Evolutionary conservation across 2,797 vertebrate species (phyloP).

Genomic region (Falco columbarius): DNA sequence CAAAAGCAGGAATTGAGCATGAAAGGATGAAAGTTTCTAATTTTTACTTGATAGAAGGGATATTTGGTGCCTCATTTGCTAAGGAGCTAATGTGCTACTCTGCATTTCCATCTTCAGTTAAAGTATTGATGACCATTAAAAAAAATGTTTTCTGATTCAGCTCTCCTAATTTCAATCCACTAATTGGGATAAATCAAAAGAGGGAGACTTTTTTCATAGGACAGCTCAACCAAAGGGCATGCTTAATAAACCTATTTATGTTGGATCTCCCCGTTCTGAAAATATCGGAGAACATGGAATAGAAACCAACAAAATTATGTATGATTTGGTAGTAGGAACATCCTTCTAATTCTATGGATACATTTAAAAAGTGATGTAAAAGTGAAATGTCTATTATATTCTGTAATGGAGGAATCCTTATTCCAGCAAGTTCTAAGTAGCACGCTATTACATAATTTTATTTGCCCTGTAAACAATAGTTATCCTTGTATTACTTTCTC

Average conservation of each 20-base stretch:
- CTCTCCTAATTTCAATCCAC: neutral
- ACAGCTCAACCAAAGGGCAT: neutral
- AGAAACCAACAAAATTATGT: neutral
- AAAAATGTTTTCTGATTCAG: neutral
- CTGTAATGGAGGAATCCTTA: neutral
- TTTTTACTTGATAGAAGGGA: conserved; percentile 56
- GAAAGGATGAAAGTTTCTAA: conserved; percentile 29
- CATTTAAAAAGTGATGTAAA: neutral
- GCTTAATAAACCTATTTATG: neutral
- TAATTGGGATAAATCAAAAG: neutral
- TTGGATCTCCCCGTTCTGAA: neutral
- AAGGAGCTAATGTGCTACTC: conserved; percentile 1
- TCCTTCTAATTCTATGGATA: neutral
- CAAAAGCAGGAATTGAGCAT: conserved; percentile 14
- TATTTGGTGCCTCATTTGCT: conserved; percentile 51
- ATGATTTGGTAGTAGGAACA: neutral
- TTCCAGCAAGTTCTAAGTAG: neutral
- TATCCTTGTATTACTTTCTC: neutral
- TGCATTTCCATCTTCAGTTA: neutral
- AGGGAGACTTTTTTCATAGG: neutral
- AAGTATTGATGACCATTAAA: neutral
- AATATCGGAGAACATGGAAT: neutral
- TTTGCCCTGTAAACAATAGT: too few relatives aligned
- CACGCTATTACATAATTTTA: neutral
- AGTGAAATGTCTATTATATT: neutral